Base-by-base conservation (phyloP, 2,797 vertebrate species). In the Manis crassicaudata region DNA sequence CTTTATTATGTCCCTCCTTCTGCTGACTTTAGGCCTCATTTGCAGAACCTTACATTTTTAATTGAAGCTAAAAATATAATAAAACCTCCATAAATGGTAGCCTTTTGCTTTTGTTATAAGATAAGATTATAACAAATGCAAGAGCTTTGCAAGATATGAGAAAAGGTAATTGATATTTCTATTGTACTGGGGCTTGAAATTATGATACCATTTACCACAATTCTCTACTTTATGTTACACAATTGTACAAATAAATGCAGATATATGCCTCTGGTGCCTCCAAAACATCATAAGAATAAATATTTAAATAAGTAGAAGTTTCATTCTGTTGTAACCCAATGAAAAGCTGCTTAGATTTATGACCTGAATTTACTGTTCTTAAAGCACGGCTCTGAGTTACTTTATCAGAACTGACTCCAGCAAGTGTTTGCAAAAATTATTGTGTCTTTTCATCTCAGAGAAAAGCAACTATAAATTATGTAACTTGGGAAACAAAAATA, bases 41-140 rank as follows among this genome's bases (percentile, higher is more conserved):
- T 35, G 35, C 35, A 43, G 56, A 92, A 88, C 52, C 88, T 77
- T 77, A 52, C 25, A 35, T 35, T 88, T 40, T 40, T 40, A 73
- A 68, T 52, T 94, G 79, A 96, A 62, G 68, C 25, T 92, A 43
- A 87, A 96, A 88, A 93, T 54, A 92, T 27, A 70, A 77, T 58
- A 65, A 96, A 81, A 54, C 23, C 21, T 58, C 4, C 32, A 62
- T 56, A 82, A 81, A 83, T 52, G 0, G 17, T 32, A 11, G 29
- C 13, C 20, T 11, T 40, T 40, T 40, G 37, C 37, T 40, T 92
- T 81, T 63, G 16, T 73, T 77, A 46, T 32, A 68, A 50, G 7
- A 80, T 58, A 9, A 76, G 82, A 43, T 90, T 72, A 83, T 43
- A 85, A 75, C 25, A 80, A 43, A 75, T 70, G 21, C n/a, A 77